These are phyloP conservation scores for Lithosia quadra DNA, from an alignment of 2,888 invertebrate genomes.

Conservation along the genomic window DNA sequence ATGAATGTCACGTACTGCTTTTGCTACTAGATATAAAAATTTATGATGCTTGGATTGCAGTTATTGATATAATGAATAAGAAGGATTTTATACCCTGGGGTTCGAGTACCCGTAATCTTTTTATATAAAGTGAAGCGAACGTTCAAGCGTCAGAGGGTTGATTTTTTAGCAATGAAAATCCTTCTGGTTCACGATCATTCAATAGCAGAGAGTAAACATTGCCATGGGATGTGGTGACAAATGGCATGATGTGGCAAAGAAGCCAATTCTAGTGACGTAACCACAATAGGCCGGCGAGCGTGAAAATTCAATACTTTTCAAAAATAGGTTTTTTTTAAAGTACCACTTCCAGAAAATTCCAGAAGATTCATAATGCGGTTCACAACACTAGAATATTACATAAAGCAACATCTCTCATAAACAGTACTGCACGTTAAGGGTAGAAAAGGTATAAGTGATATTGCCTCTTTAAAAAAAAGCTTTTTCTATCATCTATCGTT, in stretches of 20 bases:
- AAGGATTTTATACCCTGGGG: too few relatives aligned
- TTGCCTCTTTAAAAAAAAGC: not conserved
- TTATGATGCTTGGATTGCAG: not conserved
- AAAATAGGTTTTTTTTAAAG: not conserved
- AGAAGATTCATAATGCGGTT: not conserved
- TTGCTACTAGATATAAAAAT: not conserved
- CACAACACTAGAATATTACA: not conserved
- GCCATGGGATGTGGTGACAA: too few relatives aligned
- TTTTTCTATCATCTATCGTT: too few relatives aligned
- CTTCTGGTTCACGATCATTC: too few relatives aligned
- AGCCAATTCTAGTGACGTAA: not conserved
- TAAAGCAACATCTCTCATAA: not conserved
- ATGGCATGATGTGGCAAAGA: not conserved
- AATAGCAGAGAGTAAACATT: too few relatives aligned
- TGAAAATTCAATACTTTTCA: not conserved
- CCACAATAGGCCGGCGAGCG: not conserved
- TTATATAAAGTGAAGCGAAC: not conserved
- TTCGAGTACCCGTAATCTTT: not conserved
- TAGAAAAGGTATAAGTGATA: not conserved
- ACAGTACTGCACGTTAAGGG: too few relatives aligned
- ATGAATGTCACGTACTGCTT: not conserved
- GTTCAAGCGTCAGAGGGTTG: not conserved
- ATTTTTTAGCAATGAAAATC: too few relatives aligned
- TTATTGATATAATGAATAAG: too few relatives aligned
- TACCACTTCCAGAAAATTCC: too few relatives aligned